Evolutionary conservation across 2,113 vertebrate genomes (phyloP).

Genomic region (Siphamia tubifer): DNA sequence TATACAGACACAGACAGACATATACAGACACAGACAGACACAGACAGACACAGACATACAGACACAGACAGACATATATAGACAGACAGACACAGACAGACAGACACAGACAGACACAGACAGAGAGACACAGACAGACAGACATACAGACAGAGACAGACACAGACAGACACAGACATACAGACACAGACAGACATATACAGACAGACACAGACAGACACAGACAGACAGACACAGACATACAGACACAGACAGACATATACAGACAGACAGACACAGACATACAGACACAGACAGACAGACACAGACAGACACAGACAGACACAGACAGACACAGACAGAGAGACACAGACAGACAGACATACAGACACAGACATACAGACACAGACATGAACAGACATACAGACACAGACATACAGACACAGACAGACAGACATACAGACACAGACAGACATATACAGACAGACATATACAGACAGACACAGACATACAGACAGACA

Average conservation of each 20-base stretch:
- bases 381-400: not conserved
- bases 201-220: not conserved
- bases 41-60: too few relatives aligned
- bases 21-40: too few relatives aligned
- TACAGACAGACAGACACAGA: not conserved
- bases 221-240: too few relatives aligned
- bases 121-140: too few relatives aligned
- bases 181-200: constrained; percentile 10
- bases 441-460: constrained; percentile 1
- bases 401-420: constrained; percentile 10
- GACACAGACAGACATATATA: too few relatives aligned
- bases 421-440: constrained; percentile 10
- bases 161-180: too few relatives aligned
- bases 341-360: too few relatives aligned
- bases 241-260: constrained; percentile 12
- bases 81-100: too few relatives aligned
- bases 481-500: constrained; percentile 3
- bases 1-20: too few relatives aligned
- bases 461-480: constrained; percentile 4
- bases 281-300: constrained; percentile 15
- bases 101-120: too few relatives aligned
- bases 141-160: too few relatives aligned
- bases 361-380: constrained; percentile 15
- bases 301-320: constrained; percentile 8
- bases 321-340: not conserved